Evolutionary conservation across 1,140 invertebrate species (phyloP), one percentile per base, ranked within the genome.

Genomic region (Spodoptera frugiperda): DNA sequence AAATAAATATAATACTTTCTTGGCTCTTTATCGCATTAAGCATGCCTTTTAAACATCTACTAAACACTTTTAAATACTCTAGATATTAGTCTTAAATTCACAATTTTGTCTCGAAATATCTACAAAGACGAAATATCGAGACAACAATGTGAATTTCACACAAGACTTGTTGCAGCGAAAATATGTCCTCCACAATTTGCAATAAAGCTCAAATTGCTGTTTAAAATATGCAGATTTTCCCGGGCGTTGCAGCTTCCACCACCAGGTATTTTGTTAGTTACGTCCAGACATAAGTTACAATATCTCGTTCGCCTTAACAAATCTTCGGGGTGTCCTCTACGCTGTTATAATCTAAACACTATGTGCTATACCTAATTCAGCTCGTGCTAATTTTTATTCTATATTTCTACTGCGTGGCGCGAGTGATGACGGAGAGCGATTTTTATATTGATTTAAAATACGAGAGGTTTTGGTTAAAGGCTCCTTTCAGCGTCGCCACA

Each of bases 1-100:
- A 82, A 77, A 76, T 76, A 67, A 76, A 83, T 71, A 63, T 77
- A 78, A 65, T 71, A 33, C 9, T 25, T 68, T 30, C 46, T 68
- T 68, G 65, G 65, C 11, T 68, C 63, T 21, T 68, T 68, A 14
- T 68, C 25, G 1, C 10, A 25, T 25, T 1, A 25, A 25, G 54
- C 59, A 63, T 63, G 59, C 59, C 44, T 63, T 19, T 44, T 19
- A 19, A 63, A 15, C 15, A 17, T 63, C 57, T 63, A 63, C 2
- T 0, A 44, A 3, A 19, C 17, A 39, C 33, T 46, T 33, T 33
- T 61, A 30, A n/a, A 9, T 59, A 25, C 2, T 3, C 21, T 9
- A 15, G 10, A 17, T 8, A n/a, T 17, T 57, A 25, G 19, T 14
- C 25, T 25, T 4, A 25, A 57, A 57, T 57, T 57, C 19, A 25